phyloP scores from a whole-genome alignment of 2,888 invertebrate genomes.

The Cephonodes hylas region DNA sequence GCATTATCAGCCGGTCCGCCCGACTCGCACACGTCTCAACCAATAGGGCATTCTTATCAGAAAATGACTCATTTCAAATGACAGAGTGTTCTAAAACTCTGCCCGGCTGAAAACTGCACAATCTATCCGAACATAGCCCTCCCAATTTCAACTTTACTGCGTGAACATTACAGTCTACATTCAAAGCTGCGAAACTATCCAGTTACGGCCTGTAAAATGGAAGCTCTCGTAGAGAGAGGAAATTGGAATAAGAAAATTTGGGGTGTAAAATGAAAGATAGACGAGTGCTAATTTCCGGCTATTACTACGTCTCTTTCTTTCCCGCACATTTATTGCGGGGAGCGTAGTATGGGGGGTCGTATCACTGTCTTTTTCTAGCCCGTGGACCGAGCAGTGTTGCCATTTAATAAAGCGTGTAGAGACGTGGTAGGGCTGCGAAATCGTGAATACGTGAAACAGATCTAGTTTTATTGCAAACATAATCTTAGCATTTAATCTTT shows the following conservation, averaged over 20 bases:
- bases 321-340: conserved; percentile 76
- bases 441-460: conserved; percentile 16
- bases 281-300: conserved; percentile 87
- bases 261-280: conserved; percentile 89
- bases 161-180: conserved; percentile 21
- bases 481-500: neutral
- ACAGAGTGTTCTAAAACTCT: conserved; percentile 79
- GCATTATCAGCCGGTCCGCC: conserved; percentile 73
- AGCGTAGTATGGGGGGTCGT: conserved; percentile 57
- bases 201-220: conserved; percentile 58
- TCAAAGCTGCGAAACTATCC: conserved; percentile 18
- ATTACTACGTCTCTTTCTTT: conserved; percentile 80
- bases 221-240: conserved; percentile 75
- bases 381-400: conserved; percentile 34
- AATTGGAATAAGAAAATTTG: conserved; percentile 90
- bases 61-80: conserved; percentile 88
- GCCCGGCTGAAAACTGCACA: conserved; percentile 57
- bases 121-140: conserved; percentile 26
- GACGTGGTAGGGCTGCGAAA: conserved; percentile 32
- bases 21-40: conserved; percentile 77
- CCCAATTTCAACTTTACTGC: conserved; percentile 33
- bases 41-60: conserved; percentile 85
- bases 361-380: conserved; percentile 71
- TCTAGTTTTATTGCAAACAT: neutral
- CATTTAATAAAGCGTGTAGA: conserved; percentile 52